Evolutionary conservation across 2,888 invertebrate species (phyloP).

Genomic region (Erannis defoliaria): DNA sequence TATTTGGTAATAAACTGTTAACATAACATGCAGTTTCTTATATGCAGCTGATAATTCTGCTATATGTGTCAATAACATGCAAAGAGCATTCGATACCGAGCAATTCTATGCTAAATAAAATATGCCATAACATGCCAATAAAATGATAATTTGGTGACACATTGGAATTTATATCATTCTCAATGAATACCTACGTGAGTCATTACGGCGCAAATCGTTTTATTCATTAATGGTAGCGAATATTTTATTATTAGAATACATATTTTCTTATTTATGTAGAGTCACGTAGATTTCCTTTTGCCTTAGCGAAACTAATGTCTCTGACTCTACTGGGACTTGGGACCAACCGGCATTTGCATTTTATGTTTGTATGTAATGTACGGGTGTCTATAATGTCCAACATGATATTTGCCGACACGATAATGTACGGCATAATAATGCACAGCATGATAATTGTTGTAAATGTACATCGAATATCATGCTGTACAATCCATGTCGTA

Average conservation of each 20-base stretch:
- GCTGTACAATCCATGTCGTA: too few species aligned
- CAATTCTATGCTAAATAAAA: slow-evolving; percentile 12
- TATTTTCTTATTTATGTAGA: neutral
- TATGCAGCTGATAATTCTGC: slow-evolving; percentile 8
- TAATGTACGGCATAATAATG: too few species aligned
- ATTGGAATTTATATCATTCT: slow-evolving; percentile 4
- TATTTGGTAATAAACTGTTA: neutral
- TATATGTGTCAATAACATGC: slow-evolving; percentile 11
- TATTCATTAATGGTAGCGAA: neutral
- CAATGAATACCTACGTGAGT: neutral
- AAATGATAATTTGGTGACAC: slow-evolving; percentile 9
- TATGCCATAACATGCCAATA: neutral
- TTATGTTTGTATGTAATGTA: too few species aligned
- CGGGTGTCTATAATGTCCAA: too few species aligned
- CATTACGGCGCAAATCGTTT: neutral
- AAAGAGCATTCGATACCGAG: slow-evolving; percentile 5
- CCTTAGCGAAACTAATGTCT: too few species aligned
- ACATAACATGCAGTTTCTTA: neutral
- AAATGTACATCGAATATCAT: too few species aligned
- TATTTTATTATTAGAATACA: too few species aligned
- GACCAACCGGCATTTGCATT: too few species aligned
- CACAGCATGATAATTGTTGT: too few species aligned
- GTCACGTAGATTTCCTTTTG: neutral
- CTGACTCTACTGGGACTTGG: too few species aligned
- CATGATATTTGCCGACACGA: too few species aligned